Conservation (phyloP, 2,113 vertebrate species). For the Morone saxatilis region DNA sequence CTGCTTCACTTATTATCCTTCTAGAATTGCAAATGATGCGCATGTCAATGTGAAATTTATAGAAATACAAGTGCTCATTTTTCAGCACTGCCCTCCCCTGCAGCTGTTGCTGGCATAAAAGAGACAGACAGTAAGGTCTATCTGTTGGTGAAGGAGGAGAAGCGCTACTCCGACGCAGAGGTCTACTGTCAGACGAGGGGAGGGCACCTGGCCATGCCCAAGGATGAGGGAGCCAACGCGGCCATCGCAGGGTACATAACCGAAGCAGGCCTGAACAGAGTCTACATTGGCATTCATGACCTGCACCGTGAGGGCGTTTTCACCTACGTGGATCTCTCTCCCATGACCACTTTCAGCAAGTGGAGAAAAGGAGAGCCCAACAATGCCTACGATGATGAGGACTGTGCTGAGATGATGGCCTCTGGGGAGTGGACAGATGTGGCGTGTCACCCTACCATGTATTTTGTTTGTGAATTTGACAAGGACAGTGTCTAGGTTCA, state of each 20-base stretch:
- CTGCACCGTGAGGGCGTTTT: slow-evolving; percentile 92
- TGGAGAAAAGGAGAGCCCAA: slow-evolving; percentile 97
- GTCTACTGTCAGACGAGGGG: slow-evolving; percentile 92
- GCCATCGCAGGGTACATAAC: slow-evolving; percentile 92
- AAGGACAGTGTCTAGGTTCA: slow-evolving; percentile 89
- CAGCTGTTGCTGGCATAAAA: slow-evolving; percentile 97
- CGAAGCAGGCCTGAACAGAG: slow-evolving; percentile 90
- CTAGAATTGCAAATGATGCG: slow-evolving; percentile 58
- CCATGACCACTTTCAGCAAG: slow-evolving; percentile 95
- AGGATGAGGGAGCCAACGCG: slow-evolving; percentile 90
- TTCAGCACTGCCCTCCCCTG: slow-evolving; percentile 97
- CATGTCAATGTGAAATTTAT: slow-evolving; percentile 85
- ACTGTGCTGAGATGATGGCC: slow-evolving; percentile 95
- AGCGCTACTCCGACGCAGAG: slow-evolving; percentile 92
- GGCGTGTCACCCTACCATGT: slow-evolving; percentile 95
- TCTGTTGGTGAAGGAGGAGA: slow-evolving; percentile 98
- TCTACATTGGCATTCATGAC: slow-evolving; percentile 97
- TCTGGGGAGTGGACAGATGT: slow-evolving; percentile 98
- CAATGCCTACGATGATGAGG: slow-evolving; percentile 94
- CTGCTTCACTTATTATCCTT: slow-evolving; percentile 26
- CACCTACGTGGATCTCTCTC: slow-evolving; percentile 91
- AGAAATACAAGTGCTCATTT: slow-evolving; percentile 94
- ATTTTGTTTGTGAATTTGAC: slow-evolving; percentile 97
- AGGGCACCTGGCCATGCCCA: slow-evolving; percentile 96
- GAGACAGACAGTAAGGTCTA: slow-evolving; percentile 96